Evolutionary conservation across 2,797 vertebrate genomes (phyloP), one percentile per base, ranked within the genome.

Genomic region (Melanotaenia boesemani): DNA sequence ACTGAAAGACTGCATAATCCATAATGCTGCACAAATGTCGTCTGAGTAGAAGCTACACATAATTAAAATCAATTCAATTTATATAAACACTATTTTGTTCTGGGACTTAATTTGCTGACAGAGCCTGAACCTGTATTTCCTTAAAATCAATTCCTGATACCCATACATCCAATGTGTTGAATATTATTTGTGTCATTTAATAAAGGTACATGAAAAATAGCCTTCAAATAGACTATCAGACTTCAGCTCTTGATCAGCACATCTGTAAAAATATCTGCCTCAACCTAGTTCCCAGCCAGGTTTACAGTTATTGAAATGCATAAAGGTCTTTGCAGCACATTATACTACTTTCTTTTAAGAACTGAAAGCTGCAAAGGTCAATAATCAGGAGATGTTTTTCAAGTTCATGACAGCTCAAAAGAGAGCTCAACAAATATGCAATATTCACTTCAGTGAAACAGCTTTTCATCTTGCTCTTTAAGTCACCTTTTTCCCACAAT

Each of bases 401-500:
- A 63, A 81, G 72, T 82, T 91, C 69, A 75, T 91, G 85, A 88
- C 88, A 91, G 88, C 75, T 86, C 76, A 63, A 66, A 84, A 70
- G 76, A 83, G 72, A 37, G 52, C 65, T 87, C 70, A 62, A 80
- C 79, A 91, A 86, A 92, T 89, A 91, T 90, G 91, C 39, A 61
- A 58, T 76, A 66, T 88, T 86, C 75, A 78, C 77, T 79, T 86
- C 64, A 69, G 63, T 32, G 52, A 67, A 24, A 71, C 55, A 68
- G 85, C 86, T 88, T 88, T 87, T 89, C 86, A 72, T 86, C 91
- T 85, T 72, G 57, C 89, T 82, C 79, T 81, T 79, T 76, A 81
- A 87, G 79, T 88, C 80, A 61, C 24, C 2, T 63, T 82, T 84
- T 56, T 41, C 75, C 73, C 87, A 88, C 92, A 94, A 95, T 95